phyloP scores from a whole-genome alignment of 92 coral and sea anemone species.

The Paragorgia papillata region DNA sequence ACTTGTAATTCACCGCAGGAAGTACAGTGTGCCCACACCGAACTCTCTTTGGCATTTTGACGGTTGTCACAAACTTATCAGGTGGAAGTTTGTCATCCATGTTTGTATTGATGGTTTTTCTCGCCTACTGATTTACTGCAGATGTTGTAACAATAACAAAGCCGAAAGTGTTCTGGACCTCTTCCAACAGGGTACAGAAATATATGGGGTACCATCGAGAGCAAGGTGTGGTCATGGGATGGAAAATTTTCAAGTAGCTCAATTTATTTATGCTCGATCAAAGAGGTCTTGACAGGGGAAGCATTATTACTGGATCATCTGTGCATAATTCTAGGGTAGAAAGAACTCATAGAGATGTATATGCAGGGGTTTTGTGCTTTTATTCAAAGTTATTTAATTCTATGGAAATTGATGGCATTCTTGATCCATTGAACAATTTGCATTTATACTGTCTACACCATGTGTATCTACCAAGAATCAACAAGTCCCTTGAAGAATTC shows the following conservation, averaged over 20 bases:
- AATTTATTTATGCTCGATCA: slow-evolving; percentile 57
- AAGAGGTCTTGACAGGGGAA: slow-evolving; percentile 62
- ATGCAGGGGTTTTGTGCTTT: slow-evolving; percentile 61
- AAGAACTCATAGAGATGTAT: slow-evolving; percentile 59
- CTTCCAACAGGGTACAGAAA: slow-evolving; percentile 44
- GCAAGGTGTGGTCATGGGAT: slow-evolving; percentile 55
- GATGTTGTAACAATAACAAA: slow-evolving; percentile 65
- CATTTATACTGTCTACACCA: slow-evolving; percentile 36
- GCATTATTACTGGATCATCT: slow-evolving; percentile 68
- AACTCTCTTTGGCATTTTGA: slow-evolving; percentile 73
- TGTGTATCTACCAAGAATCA: slow-evolving; percentile 11
- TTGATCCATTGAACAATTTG: slow-evolving; percentile 63
- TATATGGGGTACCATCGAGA: slow-evolving; percentile 59
- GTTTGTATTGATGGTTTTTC: slow-evolving; percentile 74
- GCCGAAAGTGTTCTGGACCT: slow-evolving; percentile 67
- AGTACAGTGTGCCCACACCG: slow-evolving; percentile 72
- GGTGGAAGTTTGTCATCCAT: slow-evolving; percentile 54
- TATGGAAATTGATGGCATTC: slow-evolving; percentile 59
- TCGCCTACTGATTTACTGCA: slow-evolving; percentile 58
- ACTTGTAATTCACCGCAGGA: slow-evolving; percentile 58
- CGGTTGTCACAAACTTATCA: slow-evolving; percentile 62
- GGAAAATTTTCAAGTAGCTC: slow-evolving; percentile 63
- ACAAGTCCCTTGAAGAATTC: slow-evolving; percentile 40
- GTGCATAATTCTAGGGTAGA: slow-evolving; percentile 69
- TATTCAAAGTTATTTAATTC: slow-evolving; percentile 56